These are phyloP conservation scores for Copidosoma aretas DNA, from an alignment of 2,888 invertebrate species.

Conservation along the genomic window DNA sequence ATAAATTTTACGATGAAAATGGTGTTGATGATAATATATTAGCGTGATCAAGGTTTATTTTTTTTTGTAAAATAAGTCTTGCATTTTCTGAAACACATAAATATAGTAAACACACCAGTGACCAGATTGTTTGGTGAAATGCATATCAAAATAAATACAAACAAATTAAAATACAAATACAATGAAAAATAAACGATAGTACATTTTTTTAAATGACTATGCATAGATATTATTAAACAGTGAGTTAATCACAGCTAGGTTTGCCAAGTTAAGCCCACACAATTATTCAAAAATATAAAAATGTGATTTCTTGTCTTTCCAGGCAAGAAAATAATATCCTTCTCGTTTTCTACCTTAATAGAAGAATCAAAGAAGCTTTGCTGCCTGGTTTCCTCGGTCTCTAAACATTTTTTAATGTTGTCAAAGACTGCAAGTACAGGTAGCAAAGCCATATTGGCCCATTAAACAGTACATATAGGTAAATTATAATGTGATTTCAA, in stretches of 20 bases:
- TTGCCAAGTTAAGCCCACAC: constrained; percentile 36
- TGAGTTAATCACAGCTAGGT: constrained; percentile 38
- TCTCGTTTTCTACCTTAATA: constrained; percentile 27
- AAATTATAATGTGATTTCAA: constrained; percentile 23
- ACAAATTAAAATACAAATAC: constrained; percentile 22
- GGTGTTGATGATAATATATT: constrained; percentile 27
- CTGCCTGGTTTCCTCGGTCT: constrained; percentile 7
- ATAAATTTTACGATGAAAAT: constrained; percentile 26
- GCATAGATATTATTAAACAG: constrained; percentile 30
- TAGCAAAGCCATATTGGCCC: constrained; percentile 13
- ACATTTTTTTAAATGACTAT: constrained; percentile 34
- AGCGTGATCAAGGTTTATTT: constrained; percentile 16
- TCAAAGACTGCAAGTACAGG: constrained; percentile 8
- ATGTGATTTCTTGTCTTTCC: constrained; percentile 25
- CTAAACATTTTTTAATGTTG: constrained; percentile 30
- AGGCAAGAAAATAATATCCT: constrained; percentile 4
- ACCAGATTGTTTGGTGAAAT: constrained; percentile 22
- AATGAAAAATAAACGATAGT: constrained; percentile 11
- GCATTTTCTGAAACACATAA: constrained; percentile 10
- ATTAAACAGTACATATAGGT: constrained; percentile 15
- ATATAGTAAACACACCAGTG: constrained; percentile 13
- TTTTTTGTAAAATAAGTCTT: constrained; percentile 18
- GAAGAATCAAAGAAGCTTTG: constrained; percentile 11
- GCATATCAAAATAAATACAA: constrained; percentile 36
- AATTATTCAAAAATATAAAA: constrained; percentile 5